Evolutionary conservation across 2,113 vertebrate species (phyloP).

Genomic region (Corydoras maculifer): DNA sequence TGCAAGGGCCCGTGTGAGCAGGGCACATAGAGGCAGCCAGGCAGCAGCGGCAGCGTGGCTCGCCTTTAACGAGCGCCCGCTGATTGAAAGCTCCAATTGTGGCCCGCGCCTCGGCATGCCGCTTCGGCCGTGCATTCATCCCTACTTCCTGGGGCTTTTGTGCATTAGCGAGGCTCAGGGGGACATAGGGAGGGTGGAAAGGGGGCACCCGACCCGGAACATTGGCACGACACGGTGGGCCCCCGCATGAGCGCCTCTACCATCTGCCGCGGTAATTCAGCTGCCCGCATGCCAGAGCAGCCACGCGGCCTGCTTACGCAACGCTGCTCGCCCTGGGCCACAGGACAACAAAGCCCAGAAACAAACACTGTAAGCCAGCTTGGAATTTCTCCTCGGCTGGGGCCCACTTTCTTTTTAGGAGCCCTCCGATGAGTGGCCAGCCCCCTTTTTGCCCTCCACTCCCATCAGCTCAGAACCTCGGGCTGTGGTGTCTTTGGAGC

Average conservation of each 20-base stretch:
- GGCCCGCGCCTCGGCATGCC: slow-evolving; percentile 58
- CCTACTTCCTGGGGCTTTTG: slow-evolving; percentile 68
- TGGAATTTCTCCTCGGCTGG: slow-evolving; percentile 30
- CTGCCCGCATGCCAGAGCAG: slow-evolving; percentile 61
- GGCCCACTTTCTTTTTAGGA: slow-evolving; percentile 51
- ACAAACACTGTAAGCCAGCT: slow-evolving; percentile 46
- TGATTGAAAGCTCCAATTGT: slow-evolving; percentile 64
- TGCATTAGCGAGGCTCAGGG: slow-evolving; percentile 46
- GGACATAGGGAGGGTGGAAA: slow-evolving; percentile 31
- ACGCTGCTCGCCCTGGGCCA: slow-evolving; percentile 42
- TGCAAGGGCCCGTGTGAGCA: slow-evolving; percentile 38
- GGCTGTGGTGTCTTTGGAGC: slow-evolving; percentile 19
- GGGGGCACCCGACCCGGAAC: slow-evolving; percentile 55
- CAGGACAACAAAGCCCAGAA: slow-evolving; percentile 46
- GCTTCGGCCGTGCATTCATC: slow-evolving; percentile 54
- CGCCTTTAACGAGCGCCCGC: slow-evolving; percentile 41
- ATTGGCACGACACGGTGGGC: slow-evolving; percentile 49
- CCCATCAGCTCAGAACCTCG: slow-evolving; percentile 30
- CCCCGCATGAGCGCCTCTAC: slow-evolving; percentile 47
- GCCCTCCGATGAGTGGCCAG: slow-evolving; percentile 29
- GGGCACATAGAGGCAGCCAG: slow-evolving; percentile 40
- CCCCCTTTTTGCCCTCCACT: slow-evolving; percentile 44
- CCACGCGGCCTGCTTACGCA: slow-evolving; percentile 50
- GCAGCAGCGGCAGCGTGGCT: slow-evolving; percentile 45
- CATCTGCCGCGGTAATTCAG: slow-evolving; percentile 69